phyloP scores from a whole-genome alignment of 2,797 vertebrate species.

The Anabacerthia variegaticeps region DNA sequence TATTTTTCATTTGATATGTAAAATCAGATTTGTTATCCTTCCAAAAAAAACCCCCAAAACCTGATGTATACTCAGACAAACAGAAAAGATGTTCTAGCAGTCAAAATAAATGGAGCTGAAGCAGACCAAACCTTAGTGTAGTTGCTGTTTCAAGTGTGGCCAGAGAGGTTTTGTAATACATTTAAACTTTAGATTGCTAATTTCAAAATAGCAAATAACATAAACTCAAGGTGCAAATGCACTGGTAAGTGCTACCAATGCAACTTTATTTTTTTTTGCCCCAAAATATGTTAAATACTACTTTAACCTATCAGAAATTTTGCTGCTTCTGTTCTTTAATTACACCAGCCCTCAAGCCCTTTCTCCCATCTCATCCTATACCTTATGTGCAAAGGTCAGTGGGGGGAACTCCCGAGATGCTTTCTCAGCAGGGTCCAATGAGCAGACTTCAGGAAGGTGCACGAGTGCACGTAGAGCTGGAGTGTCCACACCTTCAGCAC shows the following conservation, averaged over 20 bases:
- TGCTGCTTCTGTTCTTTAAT: not conserved
- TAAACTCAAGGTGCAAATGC: not conserved
- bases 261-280: not conserved
- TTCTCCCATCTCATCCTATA: not conserved
- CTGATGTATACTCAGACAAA: accelerated
- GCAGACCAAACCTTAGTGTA: not conserved
- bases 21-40: not conserved
- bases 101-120: not conserved
- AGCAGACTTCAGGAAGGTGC: not conserved
- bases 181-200: not conserved
- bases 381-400: not conserved
- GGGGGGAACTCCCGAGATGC: too few species aligned
- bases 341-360: not conserved
- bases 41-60: not conserved
- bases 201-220: not conserved
- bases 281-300: not conserved
- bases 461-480: not conserved
- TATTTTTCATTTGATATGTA: not conserved
- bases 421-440: too few species aligned
- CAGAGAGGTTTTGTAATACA: not conserved
- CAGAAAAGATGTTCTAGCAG: not conserved
- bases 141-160: not conserved
- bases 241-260: not conserved
- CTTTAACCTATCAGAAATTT: not conserved
- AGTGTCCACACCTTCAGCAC: not conserved